phyloP scores from a whole-genome alignment of 2,888 invertebrate species.

The Apomyelois bistriatella region DNA sequence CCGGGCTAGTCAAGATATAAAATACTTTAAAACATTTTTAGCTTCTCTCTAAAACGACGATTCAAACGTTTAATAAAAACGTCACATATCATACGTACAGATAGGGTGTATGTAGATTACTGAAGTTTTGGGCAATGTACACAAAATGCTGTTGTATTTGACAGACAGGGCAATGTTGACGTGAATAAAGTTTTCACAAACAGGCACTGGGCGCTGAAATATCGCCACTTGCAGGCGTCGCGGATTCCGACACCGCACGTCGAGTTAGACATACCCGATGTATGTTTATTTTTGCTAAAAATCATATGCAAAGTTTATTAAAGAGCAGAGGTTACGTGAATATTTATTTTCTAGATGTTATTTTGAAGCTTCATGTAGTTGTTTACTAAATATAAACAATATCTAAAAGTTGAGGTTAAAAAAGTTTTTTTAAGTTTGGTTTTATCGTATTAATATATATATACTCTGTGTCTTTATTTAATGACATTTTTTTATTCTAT shows the following conservation, averaged over 20 bases:
- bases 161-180: slow-evolving; percentile 54
- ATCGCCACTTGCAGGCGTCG: slow-evolving; percentile 67
- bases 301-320: background rate
- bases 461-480: no score
- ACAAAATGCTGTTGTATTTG: slow-evolving; percentile 43
- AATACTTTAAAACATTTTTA: no score
- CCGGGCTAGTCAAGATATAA: no score
- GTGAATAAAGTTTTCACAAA: slow-evolving; percentile 66
- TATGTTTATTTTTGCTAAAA: background rate
- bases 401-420: no score
- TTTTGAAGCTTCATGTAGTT: background rate
- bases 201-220: slow-evolving; percentile 48
- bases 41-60: no score
- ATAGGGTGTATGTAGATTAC: background rate
- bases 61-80: background rate
- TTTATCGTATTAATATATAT: no score
- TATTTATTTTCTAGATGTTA: background rate
- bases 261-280: slow-evolving; percentile 32
- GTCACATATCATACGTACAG: background rate
- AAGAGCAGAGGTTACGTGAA: background rate
- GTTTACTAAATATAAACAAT: no score
- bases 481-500: no score
- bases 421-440: no score
- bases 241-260: slow-evolving; percentile 40
- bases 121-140: slow-evolving; percentile 37